Base-by-base conservation (phyloP, 2,797 vertebrate genomes). In the Distichodus sexfasciatus region DNA sequence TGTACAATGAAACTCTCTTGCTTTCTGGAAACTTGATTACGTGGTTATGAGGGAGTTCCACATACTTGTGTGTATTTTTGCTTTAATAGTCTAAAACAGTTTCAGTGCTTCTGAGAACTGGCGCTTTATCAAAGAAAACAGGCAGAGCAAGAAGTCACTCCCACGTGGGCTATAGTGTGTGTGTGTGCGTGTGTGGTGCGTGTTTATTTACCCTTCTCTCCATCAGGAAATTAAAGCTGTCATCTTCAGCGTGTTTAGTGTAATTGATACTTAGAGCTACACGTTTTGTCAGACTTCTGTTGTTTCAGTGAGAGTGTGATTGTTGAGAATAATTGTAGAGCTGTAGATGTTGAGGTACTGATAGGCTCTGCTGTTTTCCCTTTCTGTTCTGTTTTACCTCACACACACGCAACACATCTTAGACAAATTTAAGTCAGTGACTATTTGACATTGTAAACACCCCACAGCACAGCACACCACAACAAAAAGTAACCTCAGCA, bases 71-170 rank as follows among this genome's bases (percentile, higher is more conserved):
- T 87, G n/a, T 86, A 85, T 87, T 80, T n/a, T n/a, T n/a, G n/a
- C n/a, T n/a, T n/a, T n/a, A n/a, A n/a, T 84, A 84, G 31, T 81
- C 41, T 86, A 66, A 79, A 80, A 86, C 85, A 81, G 82, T 84
- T 81, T 82, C 83, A 72, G 41, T 65, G 55, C 83, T 78, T 88
- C 75, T 81, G 78, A 82, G 82, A 74, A 51, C 85, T 90, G 87
- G 87, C 86, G 87, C 73, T 75, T 79, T 85, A 88, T 90, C 85
- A 89, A 87, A 87, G 84, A 79, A 85, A 89, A 88, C 82, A 86
- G 88, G 79, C 84, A 60, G 43, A 74, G 82, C 77, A 86, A 84
- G 80, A 31, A 78, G 76, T 21, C 74, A 82, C 76, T 31, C 78
- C 74, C 80, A 85, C 84, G 23, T 57, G 40, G 38, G 31, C 36